Percentiles rank a stretch among this genome's conserved stretches.
Evolutionary conservation across 1,140 invertebrate genomes (phyloP).

Genomic region (Macrobrachium rosenbergii): DNA sequence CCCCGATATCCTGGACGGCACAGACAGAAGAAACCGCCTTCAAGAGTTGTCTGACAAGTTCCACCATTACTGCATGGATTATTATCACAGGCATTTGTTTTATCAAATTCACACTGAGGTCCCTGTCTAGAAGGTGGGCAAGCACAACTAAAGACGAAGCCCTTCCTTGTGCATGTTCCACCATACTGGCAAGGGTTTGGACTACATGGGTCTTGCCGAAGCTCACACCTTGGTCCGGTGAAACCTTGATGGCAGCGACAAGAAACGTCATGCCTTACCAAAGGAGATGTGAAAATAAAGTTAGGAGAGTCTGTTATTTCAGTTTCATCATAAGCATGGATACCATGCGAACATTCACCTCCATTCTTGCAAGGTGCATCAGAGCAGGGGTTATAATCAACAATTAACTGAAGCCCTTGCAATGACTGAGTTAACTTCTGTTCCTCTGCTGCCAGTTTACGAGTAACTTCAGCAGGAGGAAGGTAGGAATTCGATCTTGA

Average conservation of each 20-base stretch:
- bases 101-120: constrained; percentile 85
- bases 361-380: constrained; percentile 69
- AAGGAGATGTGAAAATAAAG: constrained; percentile 84
- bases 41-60: constrained; percentile 88
- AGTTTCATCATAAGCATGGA: constrained; percentile 79
- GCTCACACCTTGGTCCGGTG: constrained; percentile 83
- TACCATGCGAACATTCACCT: constrained; percentile 78
- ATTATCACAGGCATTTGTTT: constrained; percentile 84
- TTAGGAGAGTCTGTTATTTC: constrained; percentile 80
- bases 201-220: constrained; percentile 89
- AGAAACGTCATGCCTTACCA: constrained; percentile 81
- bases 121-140: constrained; percentile 85
- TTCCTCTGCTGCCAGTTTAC: constrained; percentile 77
- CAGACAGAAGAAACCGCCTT: constrained; percentile 89
- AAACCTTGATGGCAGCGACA: constrained; percentile 87
- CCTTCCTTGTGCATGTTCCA: constrained; percentile 85
- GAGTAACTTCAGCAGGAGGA: constrained; percentile 76
- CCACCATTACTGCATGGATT: constrained; percentile 92
- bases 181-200: constrained; percentile 88
- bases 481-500: constrained; percentile 73
- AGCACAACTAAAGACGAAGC: constrained; percentile 85
- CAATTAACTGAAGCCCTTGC: constrained; percentile 69
- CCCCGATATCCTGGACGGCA: constrained; percentile 90
- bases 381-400: constrained; percentile 69
- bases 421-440: constrained; percentile 77